Base-by-base conservation (phyloP, 2,113 vertebrate genomes). In the Triplophysa siluroides region DNA sequence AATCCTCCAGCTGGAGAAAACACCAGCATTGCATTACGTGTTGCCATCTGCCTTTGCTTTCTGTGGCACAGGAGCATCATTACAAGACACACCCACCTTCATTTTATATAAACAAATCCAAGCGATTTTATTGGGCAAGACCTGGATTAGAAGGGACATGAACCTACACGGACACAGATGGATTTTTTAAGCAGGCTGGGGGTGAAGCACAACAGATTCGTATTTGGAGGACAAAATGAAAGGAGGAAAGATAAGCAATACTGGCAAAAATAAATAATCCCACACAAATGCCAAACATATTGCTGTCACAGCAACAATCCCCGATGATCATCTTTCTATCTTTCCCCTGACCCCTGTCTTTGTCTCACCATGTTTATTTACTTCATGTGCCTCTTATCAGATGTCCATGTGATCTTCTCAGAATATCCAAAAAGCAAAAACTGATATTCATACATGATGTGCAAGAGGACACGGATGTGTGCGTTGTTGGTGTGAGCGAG, bases 231-330 rank as follows among this genome's bases (percentile, higher is more conserved):
- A 65, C 65, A 71, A 29, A 65, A 67, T 65, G 43, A 65, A 61
- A 60, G 16, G 58, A 47, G 26, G 63, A 78, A 61, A 76, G 66
- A 61, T 23, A 58, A 67, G 50, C 12, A 68, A 45, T 19, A 21
- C 13, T 61, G 52, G 45, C 29, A 74, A 33, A 60, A 76, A 74
- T 2, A 67, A 83, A 80, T 67, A 78, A 78, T 60, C 26, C 76
- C 76, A 65, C 76, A 85, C 68, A 81, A 75, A 81, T 82, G 73
- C 58, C 65, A 75, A 74, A 68, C 52, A 62, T 71, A 83, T 71
- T 73, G 80, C 84, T 81, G 80, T 83, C 86, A 84, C 75, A 81
- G 86, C 78, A 80, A 85, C 80, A 56, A 70, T 85, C 76, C 76
- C 23, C 83, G 60, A 82, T 58, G 54, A n/a, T 9, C 54, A 58